Conservation (phyloP, 2,888 invertebrate genomes). For the Cylindroiulus punctatus region DNA sequence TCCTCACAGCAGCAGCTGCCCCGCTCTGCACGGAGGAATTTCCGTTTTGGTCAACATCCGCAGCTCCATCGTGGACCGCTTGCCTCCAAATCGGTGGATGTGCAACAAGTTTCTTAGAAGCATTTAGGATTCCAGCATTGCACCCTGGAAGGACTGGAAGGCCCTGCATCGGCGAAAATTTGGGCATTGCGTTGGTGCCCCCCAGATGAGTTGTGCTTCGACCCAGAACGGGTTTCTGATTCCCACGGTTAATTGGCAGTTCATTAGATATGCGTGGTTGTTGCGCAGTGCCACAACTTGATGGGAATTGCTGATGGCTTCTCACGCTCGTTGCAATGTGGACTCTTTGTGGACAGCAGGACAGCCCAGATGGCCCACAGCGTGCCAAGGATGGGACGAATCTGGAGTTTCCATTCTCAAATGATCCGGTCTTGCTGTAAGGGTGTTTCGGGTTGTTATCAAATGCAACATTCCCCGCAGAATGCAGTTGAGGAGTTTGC, state of each 20-base stretch:
- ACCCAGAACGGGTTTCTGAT: conserved; percentile 24
- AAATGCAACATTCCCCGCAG: neutral
- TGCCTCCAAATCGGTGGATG: neutral
- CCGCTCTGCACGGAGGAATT: neutral
- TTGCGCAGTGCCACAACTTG: neutral
- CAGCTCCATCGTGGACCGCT: neutral
- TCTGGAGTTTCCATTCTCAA: neutral
- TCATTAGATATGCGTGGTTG: neutral
- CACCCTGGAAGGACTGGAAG: no score
- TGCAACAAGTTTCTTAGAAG: conserved; percentile 17
- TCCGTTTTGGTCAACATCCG: conserved; percentile 2
- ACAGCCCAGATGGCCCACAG: neutral
- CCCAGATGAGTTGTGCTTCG: neutral
- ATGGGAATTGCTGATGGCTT: neutral
- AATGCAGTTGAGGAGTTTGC: neutral
- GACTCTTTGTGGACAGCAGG: neutral
- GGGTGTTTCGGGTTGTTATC: conserved; percentile 14
- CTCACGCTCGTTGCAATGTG: conserved; percentile 3
- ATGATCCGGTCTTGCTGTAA: neutral
- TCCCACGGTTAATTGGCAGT: conserved; percentile 25
- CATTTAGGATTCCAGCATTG: neutral
- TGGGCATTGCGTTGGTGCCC: neutral
- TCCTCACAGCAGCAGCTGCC: neutral
- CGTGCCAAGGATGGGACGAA: neutral
- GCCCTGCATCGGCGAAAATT: neutral